phyloP scores from a whole-genome alignment of 2,797 vertebrate species.

The Merluccius polli region DNA sequence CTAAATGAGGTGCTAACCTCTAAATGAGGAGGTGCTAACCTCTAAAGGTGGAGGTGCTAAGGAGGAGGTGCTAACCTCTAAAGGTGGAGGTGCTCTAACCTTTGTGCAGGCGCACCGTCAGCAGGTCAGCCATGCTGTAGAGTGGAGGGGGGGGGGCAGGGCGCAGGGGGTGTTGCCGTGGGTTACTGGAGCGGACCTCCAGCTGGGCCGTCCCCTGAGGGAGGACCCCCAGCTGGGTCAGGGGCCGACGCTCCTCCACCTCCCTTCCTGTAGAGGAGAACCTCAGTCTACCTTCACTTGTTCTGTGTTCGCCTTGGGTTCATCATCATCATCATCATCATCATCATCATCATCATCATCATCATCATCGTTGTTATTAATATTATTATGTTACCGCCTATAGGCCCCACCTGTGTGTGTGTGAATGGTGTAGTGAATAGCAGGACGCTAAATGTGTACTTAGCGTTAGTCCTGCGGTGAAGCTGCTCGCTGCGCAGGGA shows the following conservation, averaged over 20 bases:
- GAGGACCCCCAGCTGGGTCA: conserved; percentile 68
- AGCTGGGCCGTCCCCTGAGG: conserved; percentile 71
- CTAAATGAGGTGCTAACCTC: conserved; percentile 17
- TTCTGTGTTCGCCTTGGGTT: neutral
- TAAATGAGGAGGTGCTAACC: neutral
- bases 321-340: neutral
- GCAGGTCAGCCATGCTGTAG: conserved; percentile 75
- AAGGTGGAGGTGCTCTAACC: conserved; percentile 55
- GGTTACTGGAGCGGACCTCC: conserved; percentile 73
- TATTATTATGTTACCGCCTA: too few relatives aligned
- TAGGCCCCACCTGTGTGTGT: too few relatives aligned
- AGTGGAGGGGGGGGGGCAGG: conserved; percentile 60
- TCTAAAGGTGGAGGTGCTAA: neutral
- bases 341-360: too few relatives aligned
- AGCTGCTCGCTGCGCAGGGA: too few relatives aligned
- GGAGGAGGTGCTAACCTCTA: conserved; percentile 60
- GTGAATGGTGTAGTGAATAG: too few relatives aligned
- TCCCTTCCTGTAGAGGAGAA: conserved; percentile 59
- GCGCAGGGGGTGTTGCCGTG: conserved; percentile 65
- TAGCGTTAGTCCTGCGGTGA: too few relatives aligned
- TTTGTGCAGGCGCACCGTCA: conserved; percentile 79
- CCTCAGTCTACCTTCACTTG: neutral
- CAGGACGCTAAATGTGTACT: too few relatives aligned
- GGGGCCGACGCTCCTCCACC: conserved; percentile 66
- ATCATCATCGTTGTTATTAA: too few relatives aligned